phyloP scores from a whole-genome alignment of 2,797 vertebrate genomes.

The Microctenopoma stevenorrisi region DNA sequence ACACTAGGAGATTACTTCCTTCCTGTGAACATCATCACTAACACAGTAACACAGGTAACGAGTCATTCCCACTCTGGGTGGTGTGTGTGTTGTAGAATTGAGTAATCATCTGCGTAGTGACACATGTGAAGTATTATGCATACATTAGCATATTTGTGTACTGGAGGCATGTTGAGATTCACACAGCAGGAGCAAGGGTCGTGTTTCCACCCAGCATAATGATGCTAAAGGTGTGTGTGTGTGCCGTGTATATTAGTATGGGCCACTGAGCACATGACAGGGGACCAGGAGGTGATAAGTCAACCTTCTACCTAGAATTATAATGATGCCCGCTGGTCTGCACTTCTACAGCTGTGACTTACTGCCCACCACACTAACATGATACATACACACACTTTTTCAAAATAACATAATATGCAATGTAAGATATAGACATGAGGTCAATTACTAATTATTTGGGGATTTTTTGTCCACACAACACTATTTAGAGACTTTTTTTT shows the following conservation, averaged over 20 bases:
- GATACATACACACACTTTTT: conserved; percentile 1
- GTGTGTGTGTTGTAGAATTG: conserved; percentile 15
- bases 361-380: conserved; percentile 36
- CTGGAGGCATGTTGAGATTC: conserved; percentile 40
- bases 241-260: conserved; percentile 44
- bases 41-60: conserved; percentile 32
- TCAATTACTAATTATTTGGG: too few species aligned
- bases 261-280: conserved; percentile 28
- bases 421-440: too few species aligned
- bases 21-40: conserved; percentile 28
- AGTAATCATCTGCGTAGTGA: conserved; percentile 47
- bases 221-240: conserved; percentile 23
- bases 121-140: conserved; percentile 44
- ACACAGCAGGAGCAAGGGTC: conserved; percentile 44
- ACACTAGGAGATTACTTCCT: conserved; percentile 17
- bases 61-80: conserved; percentile 3
- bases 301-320: conserved; percentile 55
- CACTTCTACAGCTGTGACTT: conserved; percentile 20
- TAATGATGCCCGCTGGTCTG: conserved; percentile 56
- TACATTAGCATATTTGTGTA: conserved; percentile 57
- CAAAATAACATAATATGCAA: too few species aligned
- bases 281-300: conserved; percentile 64
- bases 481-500: too few species aligned
- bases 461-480: too few species aligned
- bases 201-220: conserved; percentile 32